Percentiles rank a stretch among this genome's conserved stretches.
These are phyloP conservation scores for Drosophila ambigua DNA, from an alignment of 1,140 invertebrate species.

Conservation along the genomic window DNA sequence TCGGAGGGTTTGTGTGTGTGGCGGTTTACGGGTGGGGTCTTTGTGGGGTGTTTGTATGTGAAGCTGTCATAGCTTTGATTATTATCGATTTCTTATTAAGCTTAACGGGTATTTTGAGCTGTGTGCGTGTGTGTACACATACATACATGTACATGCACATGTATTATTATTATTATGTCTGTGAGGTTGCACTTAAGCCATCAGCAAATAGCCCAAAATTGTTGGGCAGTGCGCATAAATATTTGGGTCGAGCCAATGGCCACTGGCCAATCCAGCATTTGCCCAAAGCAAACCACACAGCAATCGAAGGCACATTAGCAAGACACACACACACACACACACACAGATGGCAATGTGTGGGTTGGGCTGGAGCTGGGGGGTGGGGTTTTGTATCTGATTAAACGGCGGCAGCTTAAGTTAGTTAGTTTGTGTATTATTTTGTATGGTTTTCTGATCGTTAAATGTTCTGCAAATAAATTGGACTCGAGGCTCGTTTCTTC, in stretches of 20 bases:
- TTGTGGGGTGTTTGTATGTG: constrained; percentile 23
- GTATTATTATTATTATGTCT: constrained; percentile 24
- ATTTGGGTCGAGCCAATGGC: constrained; percentile 53
- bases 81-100: constrained; percentile 75
- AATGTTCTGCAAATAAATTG: too few relatives aligned
- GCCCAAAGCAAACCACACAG: constrained; percentile 29
- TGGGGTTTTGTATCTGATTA: too few relatives aligned
- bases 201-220: constrained; percentile 47
- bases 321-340: constrained; percentile 9
- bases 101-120: constrained; percentile 19
- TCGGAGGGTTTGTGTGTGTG: background rate
- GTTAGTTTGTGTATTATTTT: too few relatives aligned
- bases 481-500: too few relatives aligned
- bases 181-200: constrained; percentile 35
- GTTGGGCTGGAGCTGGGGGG: too few relatives aligned
- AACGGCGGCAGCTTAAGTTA: too few relatives aligned
- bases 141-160: background rate
- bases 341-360: constrained; percentile 5
- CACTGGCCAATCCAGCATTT: background rate
- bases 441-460: too few relatives aligned
- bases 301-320: constrained; percentile 40
- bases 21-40: too few relatives aligned
- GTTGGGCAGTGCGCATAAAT: constrained; percentile 39
- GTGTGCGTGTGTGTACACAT: background rate
- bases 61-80: constrained; percentile 59